Percentiles rank a stretch among this genome's conserved stretches.
Conservation (phyloP, 2,888 invertebrate genomes). For the Psylliodes chrysocephalus region DNA sequence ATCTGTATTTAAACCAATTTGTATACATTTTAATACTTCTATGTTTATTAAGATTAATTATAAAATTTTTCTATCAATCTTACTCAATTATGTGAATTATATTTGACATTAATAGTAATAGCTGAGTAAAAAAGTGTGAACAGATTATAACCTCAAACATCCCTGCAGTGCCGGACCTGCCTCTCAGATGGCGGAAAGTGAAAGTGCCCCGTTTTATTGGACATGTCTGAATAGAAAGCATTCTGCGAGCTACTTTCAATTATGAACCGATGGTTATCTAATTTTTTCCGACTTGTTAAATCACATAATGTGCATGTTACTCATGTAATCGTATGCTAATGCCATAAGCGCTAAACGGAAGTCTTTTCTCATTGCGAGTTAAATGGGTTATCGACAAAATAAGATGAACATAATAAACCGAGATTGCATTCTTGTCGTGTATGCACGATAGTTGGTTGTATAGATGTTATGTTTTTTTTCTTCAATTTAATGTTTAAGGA, state of each 20-base stretch:
- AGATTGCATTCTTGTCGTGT: not conserved
- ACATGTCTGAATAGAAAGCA: conserved; percentile 49
- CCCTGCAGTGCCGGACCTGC: conserved; percentile 4
- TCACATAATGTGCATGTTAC: conserved; percentile 21
- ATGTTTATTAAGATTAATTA: too few species aligned
- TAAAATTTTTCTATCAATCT: too few species aligned
- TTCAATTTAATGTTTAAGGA: too few species aligned
- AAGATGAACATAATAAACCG: not conserved
- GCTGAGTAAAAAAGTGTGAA: too few species aligned
- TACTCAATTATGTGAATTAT: too few species aligned
- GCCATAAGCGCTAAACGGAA: conserved; percentile 12
- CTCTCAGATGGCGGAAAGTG: conserved; percentile 38
- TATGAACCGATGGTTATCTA: conserved; percentile 32
- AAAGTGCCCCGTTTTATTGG: conserved; percentile 50
- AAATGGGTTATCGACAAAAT: not conserved
- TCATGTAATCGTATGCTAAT: conserved; percentile 18
- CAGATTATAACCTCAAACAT: too few species aligned
- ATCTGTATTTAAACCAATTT: too few species aligned
- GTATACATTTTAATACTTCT: too few species aligned
- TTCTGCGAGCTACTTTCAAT: conserved; percentile 37
- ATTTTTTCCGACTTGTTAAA: conserved; percentile 30
- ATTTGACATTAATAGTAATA: too few species aligned
- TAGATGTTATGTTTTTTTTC: too few species aligned
- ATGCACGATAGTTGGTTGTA: too few species aligned
- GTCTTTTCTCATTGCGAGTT: not conserved